Percentiles rank a stretch among this genome's conserved stretches.
phyloP scores from a whole-genome alignment of 1,140 invertebrate genomes.

The Scaptodrosophila lebanonensis region DNA sequence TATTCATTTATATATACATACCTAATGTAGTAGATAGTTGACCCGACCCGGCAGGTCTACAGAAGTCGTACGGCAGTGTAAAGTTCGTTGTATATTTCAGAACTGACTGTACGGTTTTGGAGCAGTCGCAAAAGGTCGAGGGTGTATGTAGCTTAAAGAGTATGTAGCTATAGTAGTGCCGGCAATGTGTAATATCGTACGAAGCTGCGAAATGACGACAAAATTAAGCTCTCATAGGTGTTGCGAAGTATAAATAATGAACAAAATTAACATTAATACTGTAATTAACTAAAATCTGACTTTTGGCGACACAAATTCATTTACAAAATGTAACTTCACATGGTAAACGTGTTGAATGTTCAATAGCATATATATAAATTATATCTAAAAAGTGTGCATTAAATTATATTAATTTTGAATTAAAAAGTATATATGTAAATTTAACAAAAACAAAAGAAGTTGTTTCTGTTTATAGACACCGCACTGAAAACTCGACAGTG shows the following conservation, averaged over 20 bases:
- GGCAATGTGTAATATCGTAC: conserved; percentile 66
- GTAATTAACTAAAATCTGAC: conserved; percentile 32
- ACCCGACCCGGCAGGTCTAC: no score
- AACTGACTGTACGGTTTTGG: background rate
- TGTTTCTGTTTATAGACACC: no score
- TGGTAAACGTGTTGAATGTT: conserved; percentile 70
- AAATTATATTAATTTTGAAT: conserved; percentile 57
- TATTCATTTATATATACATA: background rate
- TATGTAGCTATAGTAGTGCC: conserved; percentile 51
- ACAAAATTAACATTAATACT: conserved; percentile 10
- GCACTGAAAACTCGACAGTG: conserved; percentile 18
- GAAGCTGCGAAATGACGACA: conserved; percentile 34
- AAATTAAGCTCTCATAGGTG: conserved; percentile 37
- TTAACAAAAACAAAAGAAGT: no score
- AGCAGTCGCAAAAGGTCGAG: background rate
- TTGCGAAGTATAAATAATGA: conserved; percentile 32
- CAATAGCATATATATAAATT: conserved; percentile 66
- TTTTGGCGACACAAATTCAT: conserved; percentile 18
- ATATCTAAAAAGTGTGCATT: no score
- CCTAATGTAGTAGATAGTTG: no score
- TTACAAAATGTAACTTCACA: conserved; percentile 42
- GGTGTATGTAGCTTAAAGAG: conserved; percentile 16
- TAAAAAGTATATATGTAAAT: conserved; percentile 32
- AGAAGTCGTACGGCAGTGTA: no score
- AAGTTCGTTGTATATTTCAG: no score